Conservation (phyloP, 2,113 vertebrate species). For the Saimiri boliviensis region DNA sequence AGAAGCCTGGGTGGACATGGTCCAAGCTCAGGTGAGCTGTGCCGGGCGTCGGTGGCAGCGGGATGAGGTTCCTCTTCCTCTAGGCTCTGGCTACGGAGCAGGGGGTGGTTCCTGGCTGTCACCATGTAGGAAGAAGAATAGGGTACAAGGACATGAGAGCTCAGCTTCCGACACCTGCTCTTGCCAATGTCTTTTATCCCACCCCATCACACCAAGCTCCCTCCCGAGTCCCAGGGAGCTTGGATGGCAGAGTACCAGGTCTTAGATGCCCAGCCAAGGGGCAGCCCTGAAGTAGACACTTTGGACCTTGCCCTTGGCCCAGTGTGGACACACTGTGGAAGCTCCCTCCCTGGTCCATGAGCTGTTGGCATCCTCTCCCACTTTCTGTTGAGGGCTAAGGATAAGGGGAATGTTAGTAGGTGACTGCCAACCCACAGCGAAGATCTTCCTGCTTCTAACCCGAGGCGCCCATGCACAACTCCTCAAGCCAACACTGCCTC, state of each 20-base stretch:
- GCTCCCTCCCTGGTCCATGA: constrained; percentile 89
- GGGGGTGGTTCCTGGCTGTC: constrained; percentile 82
- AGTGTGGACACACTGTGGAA: constrained; percentile 87
- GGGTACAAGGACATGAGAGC: too few relatives aligned
- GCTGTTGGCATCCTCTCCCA: constrained; percentile 81
- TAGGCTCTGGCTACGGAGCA: constrained; percentile 70
- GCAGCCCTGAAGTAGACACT: not conserved
- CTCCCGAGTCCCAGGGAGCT: not conserved
- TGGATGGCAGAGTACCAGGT: not conserved
- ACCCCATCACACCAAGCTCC: not conserved
- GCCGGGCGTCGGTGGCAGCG: not conserved
- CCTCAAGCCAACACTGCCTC: not conserved
- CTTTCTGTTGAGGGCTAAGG: constrained; percentile 84
- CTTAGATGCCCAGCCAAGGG: not conserved
- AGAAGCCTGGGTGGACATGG: constrained; percentile 70
- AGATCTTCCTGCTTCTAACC: not conserved
- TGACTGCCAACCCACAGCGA: not conserved
- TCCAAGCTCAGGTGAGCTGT: not conserved
- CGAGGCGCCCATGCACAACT: not conserved
- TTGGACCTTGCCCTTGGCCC: constrained; percentile 87
- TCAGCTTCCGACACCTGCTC: not conserved
- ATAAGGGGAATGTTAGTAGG: not conserved
- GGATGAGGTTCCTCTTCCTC: not conserved
- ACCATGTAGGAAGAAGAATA: constrained; percentile 84
- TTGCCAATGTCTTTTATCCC: not conserved